Conservation (phyloP, 1,140 invertebrate species). For the Drosophila seguyi region DNA sequence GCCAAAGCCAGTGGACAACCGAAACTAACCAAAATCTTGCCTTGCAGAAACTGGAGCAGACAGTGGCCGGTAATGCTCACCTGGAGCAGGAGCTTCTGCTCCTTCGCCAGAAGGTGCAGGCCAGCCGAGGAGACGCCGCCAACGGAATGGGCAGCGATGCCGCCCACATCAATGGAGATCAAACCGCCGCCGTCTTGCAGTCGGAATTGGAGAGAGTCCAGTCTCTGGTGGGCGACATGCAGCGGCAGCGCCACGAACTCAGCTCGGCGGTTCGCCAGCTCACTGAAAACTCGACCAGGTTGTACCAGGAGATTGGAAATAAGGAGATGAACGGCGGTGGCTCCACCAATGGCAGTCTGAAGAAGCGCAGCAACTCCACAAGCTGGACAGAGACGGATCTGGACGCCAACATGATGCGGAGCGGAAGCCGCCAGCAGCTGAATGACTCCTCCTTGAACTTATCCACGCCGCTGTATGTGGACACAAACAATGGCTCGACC, state of each 20-base stretch:
- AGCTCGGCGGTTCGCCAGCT: constrained; percentile 93
- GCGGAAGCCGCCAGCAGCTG: constrained; percentile 70
- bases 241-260: constrained; percentile 92
- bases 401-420: constrained; percentile 88
- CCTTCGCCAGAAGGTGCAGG: constrained; percentile 93
- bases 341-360: constrained; percentile 74
- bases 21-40: constrained; percentile 13
- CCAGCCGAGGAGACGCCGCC: constrained; percentile 85
- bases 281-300: constrained; percentile 89
- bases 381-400: constrained; percentile 96
- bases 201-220: constrained; percentile 93
- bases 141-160: constrained; percentile 53
- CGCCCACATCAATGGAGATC: constrained; percentile 81
- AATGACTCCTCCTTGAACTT: constrained; percentile 76
- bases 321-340: constrained; percentile 66
- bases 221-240: constrained; percentile 92
- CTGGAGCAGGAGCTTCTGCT: constrained; percentile 94
- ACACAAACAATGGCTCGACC: constrained; percentile 85
- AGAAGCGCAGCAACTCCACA: constrained; percentile 85
- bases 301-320: constrained; percentile 83
- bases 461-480: constrained; percentile 86
- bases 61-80: constrained; percentile 94
- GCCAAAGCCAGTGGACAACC: constrained; percentile 9
- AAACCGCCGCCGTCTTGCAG: constrained; percentile 89
- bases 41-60: constrained; percentile 94